phyloP scores from a whole-genome alignment of 2,888 invertebrate genomes.

The Anorthoa munda region DNA sequence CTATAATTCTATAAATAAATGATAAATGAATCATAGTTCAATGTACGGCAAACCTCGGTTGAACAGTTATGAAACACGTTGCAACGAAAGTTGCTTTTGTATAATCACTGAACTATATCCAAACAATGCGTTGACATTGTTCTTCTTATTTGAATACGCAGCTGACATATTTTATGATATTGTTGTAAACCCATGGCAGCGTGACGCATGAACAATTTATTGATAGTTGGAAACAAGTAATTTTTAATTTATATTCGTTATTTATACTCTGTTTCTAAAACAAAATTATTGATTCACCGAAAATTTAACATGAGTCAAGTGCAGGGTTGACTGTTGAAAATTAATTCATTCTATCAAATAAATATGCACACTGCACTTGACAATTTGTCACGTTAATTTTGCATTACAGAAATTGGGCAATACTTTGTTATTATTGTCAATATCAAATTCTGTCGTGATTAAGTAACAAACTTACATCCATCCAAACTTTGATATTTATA shows the following conservation, averaged over 20 bases:
- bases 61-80: conserved; percentile 31
- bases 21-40: background rate
- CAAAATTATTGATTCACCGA: background rate
- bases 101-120: conserved; percentile 6
- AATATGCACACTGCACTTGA: too few relatives aligned
- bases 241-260: background rate
- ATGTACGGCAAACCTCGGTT: background rate
- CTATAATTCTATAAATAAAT: conserved; percentile 4
- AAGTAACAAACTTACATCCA: too few relatives aligned
- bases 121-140: conserved; percentile 6
- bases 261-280: background rate
- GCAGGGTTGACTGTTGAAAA: background rate
- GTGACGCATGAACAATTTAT: background rate
- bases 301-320: background rate
- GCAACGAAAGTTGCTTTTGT: conserved; percentile 8
- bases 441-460: background rate
- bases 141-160: conserved; percentile 9
- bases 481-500: too few relatives aligned
- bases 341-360: background rate
- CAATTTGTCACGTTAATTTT: too few relatives aligned
- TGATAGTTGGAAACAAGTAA: background rate
- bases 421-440: background rate
- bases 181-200: background rate
- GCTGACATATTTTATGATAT: conserved; percentile 13
- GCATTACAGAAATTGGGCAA: background rate